Evolutionary conservation across 2,888 invertebrate genomes (phyloP).

Genomic region (Tetropium fuscum): DNA sequence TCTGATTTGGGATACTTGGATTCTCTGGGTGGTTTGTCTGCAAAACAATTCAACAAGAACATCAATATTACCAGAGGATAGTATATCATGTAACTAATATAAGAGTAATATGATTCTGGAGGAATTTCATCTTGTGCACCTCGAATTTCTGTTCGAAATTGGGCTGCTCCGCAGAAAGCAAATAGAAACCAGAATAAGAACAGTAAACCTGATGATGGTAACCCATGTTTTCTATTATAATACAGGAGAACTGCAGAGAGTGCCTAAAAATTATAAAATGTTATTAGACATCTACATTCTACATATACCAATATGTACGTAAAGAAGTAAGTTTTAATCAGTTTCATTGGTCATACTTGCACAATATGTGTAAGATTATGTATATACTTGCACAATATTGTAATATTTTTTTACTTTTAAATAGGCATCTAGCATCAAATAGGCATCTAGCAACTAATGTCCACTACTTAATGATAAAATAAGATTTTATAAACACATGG

Average conservation of each 20-base stretch:
- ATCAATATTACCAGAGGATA: slow-evolving; percentile 78
- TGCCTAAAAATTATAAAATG: slow-evolving; percentile 75
- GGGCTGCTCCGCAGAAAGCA: slow-evolving; percentile 78
- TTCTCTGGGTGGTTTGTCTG: slow-evolving; percentile 78
- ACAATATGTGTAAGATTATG: too few species aligned
- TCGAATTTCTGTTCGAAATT: slow-evolving; percentile 75
- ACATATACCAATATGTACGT: too few species aligned
- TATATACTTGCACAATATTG: too few species aligned
- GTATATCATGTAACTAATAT: slow-evolving; percentile 84
- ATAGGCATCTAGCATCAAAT: too few species aligned
- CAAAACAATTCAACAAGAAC: slow-evolving; percentile 84
- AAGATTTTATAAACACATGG: too few species aligned
- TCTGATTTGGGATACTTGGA: slow-evolving; percentile 77
- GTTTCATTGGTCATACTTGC: too few species aligned
- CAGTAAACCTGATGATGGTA: slow-evolving; percentile 89
- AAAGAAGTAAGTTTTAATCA: too few species aligned
- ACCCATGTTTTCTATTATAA: slow-evolving; percentile 86
- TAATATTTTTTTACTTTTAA: too few species aligned
- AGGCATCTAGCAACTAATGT: too few species aligned
- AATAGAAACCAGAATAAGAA: slow-evolving; percentile 93
- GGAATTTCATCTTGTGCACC: slow-evolving; percentile 56
- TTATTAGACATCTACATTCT: too few species aligned
- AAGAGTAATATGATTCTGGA: slow-evolving; percentile 73
- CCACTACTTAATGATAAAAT: too few species aligned
- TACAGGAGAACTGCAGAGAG: slow-evolving; percentile 78